phyloP scores from a whole-genome alignment of 2,888 invertebrate species.

The Congeria kusceri region DNA sequence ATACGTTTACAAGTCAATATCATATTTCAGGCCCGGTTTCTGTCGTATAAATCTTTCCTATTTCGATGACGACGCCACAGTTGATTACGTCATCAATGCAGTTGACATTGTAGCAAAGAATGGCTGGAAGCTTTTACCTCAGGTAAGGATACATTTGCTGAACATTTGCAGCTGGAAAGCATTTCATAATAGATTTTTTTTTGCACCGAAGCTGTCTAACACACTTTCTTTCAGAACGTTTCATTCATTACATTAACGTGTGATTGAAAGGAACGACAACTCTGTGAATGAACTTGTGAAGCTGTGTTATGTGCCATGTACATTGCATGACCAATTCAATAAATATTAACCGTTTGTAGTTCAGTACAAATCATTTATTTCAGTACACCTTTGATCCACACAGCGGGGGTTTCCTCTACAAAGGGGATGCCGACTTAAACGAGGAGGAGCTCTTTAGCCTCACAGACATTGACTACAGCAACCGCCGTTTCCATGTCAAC shows the following conservation, averaged over 20 bases:
- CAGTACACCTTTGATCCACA: slow-evolving; percentile 59
- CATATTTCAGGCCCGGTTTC: slow-evolving; percentile 71
- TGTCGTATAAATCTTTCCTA: slow-evolving; percentile 69
- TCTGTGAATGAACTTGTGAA: no score
- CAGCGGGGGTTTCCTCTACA: slow-evolving; percentile 53
- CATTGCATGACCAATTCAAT: no score
- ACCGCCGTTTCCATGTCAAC: slow-evolving; percentile 49
- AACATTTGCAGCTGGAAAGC: no score
- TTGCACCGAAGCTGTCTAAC: no score
- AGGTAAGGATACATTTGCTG: slow-evolving; percentile 26
- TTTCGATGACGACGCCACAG: slow-evolving; percentile 65
- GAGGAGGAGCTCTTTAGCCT: slow-evolving; percentile 58
- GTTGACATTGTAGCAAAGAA: slow-evolving; percentile 69
- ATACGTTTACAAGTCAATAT: no score
- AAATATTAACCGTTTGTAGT: no score
- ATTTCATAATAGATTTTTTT: no score
- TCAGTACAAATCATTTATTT: slow-evolving; percentile 5
- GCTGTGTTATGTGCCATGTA: no score
- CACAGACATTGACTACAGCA: slow-evolving; percentile 51
- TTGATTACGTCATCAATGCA: slow-evolving; percentile 72
- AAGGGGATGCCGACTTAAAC: slow-evolving; percentile 24
- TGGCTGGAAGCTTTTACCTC: slow-evolving; percentile 73
- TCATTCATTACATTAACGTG: no score
- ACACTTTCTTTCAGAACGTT: no score
- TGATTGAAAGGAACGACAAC: neutral